phyloP scores from a whole-genome alignment of 2,113 vertebrate genomes.

The Clarias gariepinus region DNA sequence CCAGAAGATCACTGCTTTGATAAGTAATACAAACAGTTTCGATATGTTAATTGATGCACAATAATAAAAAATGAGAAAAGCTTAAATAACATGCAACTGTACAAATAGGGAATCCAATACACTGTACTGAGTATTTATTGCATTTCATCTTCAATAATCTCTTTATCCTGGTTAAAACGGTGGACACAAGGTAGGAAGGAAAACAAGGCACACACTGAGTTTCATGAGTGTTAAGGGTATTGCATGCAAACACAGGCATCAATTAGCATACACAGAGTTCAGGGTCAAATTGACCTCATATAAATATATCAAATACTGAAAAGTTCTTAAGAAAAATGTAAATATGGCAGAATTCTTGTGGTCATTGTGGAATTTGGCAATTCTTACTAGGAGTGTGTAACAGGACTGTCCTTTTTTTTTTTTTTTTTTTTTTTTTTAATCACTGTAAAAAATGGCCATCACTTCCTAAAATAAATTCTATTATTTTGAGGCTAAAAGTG shows the following conservation, averaged over 20 bases:
- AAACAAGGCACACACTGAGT: background rate
- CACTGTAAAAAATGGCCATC: background rate
- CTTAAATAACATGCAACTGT: slow-evolving; percentile 65
- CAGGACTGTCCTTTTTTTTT: background rate
- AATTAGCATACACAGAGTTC: slow-evolving; percentile 1
- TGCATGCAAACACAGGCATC: slow-evolving; percentile 60
- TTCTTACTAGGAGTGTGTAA: background rate
- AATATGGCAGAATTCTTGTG: background rate
- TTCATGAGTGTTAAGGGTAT: slow-evolving; percentile 42
- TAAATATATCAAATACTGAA: background rate
- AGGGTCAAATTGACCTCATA: background rate
- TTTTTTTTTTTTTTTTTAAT: background rate
- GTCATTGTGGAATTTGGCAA: background rate
- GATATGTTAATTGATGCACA: slow-evolving; percentile 37
- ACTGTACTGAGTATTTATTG: slow-evolving; percentile 49
- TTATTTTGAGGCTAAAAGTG: slow-evolving; percentile 40
- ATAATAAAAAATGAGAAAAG: slow-evolving; percentile 33
- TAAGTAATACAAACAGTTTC: background rate
- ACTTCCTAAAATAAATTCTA: slow-evolving; percentile 34
- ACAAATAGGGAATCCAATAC: slow-evolving; percentile 45
- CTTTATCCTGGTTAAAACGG: background rate
- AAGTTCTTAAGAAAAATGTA: background rate
- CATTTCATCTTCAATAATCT: background rate
- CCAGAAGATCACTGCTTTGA: slow-evolving; percentile 3
- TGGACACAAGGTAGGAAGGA: background rate